Conservation (phyloP, 2,113 vertebrate species). For the Tiliqua scincoides region DNA sequence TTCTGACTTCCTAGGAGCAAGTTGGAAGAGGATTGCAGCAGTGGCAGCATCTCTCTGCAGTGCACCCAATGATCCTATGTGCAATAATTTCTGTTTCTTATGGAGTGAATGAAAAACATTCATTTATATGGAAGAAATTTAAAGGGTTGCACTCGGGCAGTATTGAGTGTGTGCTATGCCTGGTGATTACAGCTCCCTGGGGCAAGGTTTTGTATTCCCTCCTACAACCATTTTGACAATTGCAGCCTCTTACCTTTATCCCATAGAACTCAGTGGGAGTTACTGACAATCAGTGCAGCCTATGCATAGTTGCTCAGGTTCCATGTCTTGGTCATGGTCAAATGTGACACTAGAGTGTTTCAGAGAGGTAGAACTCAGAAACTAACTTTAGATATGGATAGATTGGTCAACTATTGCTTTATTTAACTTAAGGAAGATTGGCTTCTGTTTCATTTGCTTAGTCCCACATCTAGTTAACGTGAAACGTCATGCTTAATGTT, state of each 20-base stretch:
- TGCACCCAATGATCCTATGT: neutral
- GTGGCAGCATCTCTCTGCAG: no score
- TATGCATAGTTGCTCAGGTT: neutral
- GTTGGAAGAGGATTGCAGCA: no score
- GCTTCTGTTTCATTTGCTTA: neutral
- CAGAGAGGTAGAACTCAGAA: neutral
- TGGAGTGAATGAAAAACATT: neutral
- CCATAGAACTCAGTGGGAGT: neutral
- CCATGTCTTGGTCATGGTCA: neutral
- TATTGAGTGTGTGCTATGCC: neutral
- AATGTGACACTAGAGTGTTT: neutral
- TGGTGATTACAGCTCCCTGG: neutral
- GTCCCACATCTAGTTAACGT: conserved; percentile 38
- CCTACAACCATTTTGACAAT: neutral
- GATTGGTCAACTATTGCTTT: neutral
- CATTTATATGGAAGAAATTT: neutral
- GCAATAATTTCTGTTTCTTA: neutral
- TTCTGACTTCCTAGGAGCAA: no score
- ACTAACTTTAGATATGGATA: conserved; percentile 49
- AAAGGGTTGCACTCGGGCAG: neutral
- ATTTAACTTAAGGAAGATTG: neutral
- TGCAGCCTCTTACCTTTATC: neutral
- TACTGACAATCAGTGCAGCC: neutral
- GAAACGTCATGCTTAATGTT: conserved; percentile 41
- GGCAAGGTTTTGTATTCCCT: neutral